A percentile compares a stretch with the other conserved stretches of the same genome.
phyloP scores from a whole-genome alignment of 2,797 vertebrate species.

The Melanotaenia parkinsoni region DNA sequence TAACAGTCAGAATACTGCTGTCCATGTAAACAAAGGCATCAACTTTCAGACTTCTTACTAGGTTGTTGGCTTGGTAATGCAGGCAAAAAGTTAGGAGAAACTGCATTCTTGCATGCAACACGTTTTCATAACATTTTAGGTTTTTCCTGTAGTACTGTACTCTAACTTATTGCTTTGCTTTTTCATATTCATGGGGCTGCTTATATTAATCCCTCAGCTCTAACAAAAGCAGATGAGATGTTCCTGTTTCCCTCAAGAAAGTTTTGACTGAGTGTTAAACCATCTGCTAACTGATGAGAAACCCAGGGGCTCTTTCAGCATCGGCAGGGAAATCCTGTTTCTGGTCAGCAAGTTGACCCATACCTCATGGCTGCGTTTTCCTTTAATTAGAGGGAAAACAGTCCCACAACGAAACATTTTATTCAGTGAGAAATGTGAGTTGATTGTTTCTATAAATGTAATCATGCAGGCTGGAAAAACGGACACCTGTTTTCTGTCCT shows the following conservation, averaged over 20 bases:
- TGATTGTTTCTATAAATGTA: constrained; percentile 13
- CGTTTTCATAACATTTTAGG: neutral
- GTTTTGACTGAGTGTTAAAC: constrained; percentile 57
- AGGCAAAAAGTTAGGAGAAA: neutral
- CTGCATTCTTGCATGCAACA: neutral
- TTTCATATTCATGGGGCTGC: constrained; percentile 8
- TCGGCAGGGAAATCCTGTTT: constrained; percentile 63
- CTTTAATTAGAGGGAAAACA: constrained; percentile 67
- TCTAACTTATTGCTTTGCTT: constrained; percentile 17
- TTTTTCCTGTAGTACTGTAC: constrained; percentile 9
- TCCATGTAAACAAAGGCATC: neutral
- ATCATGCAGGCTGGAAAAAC: constrained; percentile 35
- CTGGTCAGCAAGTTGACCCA: constrained; percentile 54
- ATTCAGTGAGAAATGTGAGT: constrained; percentile 42
- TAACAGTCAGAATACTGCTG: neutral
- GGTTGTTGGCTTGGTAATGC: neutral
- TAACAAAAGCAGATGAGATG: constrained; percentile 53
- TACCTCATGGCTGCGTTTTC: constrained; percentile 51
- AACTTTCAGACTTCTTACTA: neutral
- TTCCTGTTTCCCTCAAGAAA: constrained; percentile 28
- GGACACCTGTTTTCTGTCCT: constrained; percentile 49
- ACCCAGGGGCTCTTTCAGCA: constrained; percentile 52
- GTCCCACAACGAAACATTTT: constrained; percentile 44
- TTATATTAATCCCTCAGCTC: constrained; percentile 24
- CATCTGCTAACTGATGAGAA: constrained; percentile 74